Percentiles rank a stretch among this genome's conserved stretches.
Evolutionary conservation across 2,797 vertebrate genomes (phyloP).

Genomic region (Rhinoraja longicauda): DNA sequence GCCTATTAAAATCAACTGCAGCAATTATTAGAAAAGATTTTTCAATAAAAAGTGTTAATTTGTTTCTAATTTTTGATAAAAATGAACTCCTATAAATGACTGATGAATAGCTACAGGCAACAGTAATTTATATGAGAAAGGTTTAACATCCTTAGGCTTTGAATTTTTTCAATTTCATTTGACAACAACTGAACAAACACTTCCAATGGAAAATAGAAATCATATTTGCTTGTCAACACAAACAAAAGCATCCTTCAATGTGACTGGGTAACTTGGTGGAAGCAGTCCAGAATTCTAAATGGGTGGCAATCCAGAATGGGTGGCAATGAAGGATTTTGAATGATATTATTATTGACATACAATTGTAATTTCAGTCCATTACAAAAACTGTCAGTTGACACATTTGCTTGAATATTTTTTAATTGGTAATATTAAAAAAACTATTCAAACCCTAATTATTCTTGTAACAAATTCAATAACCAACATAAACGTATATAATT

Average conservation of each 20-base stretch:
- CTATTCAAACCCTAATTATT: neutral
- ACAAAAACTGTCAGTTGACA: neutral
- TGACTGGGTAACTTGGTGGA: too few relatives aligned
- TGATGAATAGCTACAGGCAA: neutral
- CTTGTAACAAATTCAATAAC: neutral
- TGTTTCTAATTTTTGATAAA: constrained; percentile 13
- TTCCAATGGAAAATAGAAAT: neutral
- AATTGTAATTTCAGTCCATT: too few relatives aligned
- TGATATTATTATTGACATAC: too few relatives aligned
- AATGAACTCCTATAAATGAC: neutral
- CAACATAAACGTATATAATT: neutral
- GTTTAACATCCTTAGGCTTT: neutral
- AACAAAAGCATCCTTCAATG: too few relatives aligned
- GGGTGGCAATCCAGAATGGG: too few relatives aligned
- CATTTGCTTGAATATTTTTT: neutral
- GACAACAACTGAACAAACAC: too few relatives aligned
- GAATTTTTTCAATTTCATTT: too few relatives aligned
- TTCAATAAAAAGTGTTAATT: neutral
- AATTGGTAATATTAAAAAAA: neutral
- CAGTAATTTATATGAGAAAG: neutral
- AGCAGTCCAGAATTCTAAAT: too few relatives aligned
- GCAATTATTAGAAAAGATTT: neutral
- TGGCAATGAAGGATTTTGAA: too few relatives aligned
- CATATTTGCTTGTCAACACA: too few relatives aligned
- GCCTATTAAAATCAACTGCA: neutral